Conservation (phyloP, 2,797 vertebrate genomes). For the Sebastes baramenuke region DNA sequence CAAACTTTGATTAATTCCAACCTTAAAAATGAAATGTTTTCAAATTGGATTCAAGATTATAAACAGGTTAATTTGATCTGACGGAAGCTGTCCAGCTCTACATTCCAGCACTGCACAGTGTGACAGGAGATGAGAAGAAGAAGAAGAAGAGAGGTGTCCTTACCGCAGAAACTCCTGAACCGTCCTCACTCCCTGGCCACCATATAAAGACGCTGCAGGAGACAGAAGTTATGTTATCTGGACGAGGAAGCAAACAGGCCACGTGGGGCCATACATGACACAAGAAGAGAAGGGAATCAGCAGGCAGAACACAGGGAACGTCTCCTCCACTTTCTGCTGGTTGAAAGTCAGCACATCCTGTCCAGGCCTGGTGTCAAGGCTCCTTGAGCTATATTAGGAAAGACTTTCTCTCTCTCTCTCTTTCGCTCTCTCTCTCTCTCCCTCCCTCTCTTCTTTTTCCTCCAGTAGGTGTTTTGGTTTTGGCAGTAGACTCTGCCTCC, state of each 20-base stretch:
- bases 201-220: conserved; percentile 76
- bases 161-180: conserved; percentile 84
- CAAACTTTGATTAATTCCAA: background rate
- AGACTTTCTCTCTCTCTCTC: conserved; percentile 28
- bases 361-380: conserved; percentile 9
- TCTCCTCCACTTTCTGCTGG: conserved; percentile 10
- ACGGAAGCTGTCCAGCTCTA: background rate
- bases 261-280: background rate
- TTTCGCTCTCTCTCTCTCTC: background rate
- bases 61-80: background rate
- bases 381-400: conserved; percentile 74
- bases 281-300: background rate
- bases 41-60: background rate
- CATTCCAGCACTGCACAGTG: background rate
- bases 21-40: background rate
- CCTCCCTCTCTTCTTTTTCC: conserved; percentile 13
- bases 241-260: background rate
- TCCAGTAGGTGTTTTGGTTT: conserved; percentile 52
- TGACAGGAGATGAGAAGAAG: conserved; percentile 36
- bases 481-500: conserved; percentile 40
- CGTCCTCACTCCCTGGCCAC: conserved; percentile 73
- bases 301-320: background rate
- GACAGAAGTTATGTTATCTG: conserved; percentile 18
- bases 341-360: conserved; percentile 34
- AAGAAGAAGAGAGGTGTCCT: conserved; percentile 36